Percentiles rank a stretch among this genome's conserved stretches.
phyloP scores from a whole-genome alignment of 1,140 invertebrate genomes.

The Tenebrio molitor region DNA sequence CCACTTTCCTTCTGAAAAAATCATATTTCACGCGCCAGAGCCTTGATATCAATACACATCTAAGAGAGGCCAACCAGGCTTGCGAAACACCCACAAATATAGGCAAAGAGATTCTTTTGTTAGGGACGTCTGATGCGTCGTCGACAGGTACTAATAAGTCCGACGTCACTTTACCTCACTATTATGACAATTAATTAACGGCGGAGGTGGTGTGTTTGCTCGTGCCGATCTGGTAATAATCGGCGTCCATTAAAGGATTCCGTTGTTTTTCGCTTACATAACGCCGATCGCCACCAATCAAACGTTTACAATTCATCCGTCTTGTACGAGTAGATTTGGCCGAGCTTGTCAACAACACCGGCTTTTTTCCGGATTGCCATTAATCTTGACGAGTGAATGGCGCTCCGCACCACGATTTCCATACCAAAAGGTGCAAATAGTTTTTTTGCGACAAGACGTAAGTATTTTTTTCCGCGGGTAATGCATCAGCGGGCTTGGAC shows the following conservation, averaged over 20 bases:
- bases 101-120: conserved; percentile 18
- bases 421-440: background rate
- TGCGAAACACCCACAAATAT: conserved; percentile 29
- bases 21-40: conserved; percentile 1
- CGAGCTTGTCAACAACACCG: background rate
- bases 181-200: conserved; percentile 10
- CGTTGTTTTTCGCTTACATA: conserved; percentile 11
- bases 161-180: background rate
- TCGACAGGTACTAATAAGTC: background rate
- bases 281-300: background rate
- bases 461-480: background rate
- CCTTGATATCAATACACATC: conserved; percentile 30
- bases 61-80: conserved; percentile 18
- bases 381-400: background rate
- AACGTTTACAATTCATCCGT: too few species aligned
- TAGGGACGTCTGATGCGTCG: background rate
- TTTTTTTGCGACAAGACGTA: too few species aligned
- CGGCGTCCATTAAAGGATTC: background rate
- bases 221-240: conserved; percentile 15
- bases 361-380: conserved; percentile 23
- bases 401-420: background rate
- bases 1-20: conserved; percentile 1
- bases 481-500: background rate
- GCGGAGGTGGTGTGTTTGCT: background rate
- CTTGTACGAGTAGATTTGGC: too few species aligned